Evolutionary conservation across 2,888 invertebrate genomes (phyloP), one percentile per base, ranked within the genome.

Genomic region (Heteromyza rotundicornis): DNA sequence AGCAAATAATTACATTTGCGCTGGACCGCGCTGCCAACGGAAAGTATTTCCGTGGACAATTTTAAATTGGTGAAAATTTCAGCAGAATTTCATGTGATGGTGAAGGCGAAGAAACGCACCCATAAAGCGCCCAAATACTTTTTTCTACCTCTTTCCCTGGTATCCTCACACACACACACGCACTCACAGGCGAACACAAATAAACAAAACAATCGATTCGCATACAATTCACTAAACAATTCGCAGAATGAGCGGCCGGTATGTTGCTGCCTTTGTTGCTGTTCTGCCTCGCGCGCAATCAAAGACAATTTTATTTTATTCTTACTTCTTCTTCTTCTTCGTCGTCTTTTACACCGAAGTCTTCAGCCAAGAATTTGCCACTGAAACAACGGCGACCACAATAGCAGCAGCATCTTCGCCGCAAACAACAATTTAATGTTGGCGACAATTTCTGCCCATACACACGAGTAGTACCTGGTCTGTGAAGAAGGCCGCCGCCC

Each of bases 381-480:
- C 54, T 19, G 40, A 32, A 35, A 35, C 54, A 54, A 54, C 36
- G 35, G n/a, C 35, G 12, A 35, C 54, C 32, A 53, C 17, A 53
- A 32, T 22, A 53, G 32, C 53, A 32, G 16, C 53, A 53, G 32
- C 35, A 53, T 35, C 54, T 35, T 35, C 32, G 35, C 14, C 54
- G 19, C 16, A 19, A 12, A 17, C 64, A 65, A 60, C 59, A 62
- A 65, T 58, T 66, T 65, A 66, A 68, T 67, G 68, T 68, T 77
- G 77, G 79, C 79, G 79, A 79, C 79, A 78, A 79, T 79, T 79
- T 78, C 62, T 73, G 70, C 75, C 71, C 74, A n/a, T n/a, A n/a
- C n/a, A n/a, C n/a, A n/a, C n/a, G n/a, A n/a, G n/a, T n/a, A n/a
- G n/a, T n/a, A n/a, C n/a, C n/a, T 71, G 74, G 73, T 74, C 70